phyloP scores from a whole-genome alignment of 2,797 vertebrate genomes.

The Sylvia borin region DNA sequence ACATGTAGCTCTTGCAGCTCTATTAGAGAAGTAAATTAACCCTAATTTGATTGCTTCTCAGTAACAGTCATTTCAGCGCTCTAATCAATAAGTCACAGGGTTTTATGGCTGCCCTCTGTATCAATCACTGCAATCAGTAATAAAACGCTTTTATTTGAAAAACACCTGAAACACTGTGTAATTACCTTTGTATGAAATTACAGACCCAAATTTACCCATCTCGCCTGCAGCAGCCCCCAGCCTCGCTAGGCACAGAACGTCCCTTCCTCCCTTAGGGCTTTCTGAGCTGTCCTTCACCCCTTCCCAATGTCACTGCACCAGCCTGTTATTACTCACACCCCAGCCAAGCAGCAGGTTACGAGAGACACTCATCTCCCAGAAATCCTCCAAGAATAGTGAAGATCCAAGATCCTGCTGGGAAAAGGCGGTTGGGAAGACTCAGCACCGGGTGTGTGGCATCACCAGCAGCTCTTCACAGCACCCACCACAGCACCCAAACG shows the following conservation, averaged over 20 bases:
- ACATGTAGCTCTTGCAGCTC: background rate
- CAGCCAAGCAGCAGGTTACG: background rate
- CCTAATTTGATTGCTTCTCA: constrained; percentile 33
- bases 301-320: background rate
- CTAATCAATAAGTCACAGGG: constrained; percentile 36
- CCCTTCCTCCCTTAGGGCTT: background rate
- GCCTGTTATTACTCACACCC: background rate
- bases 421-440: accelerated
- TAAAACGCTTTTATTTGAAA: background rate
- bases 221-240: background rate
- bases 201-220: background rate
- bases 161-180: background rate
- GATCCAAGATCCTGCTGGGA: background rate
- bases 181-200: background rate
- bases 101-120: background rate
- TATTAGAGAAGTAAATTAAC: constrained; percentile 30
- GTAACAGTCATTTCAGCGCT: background rate
- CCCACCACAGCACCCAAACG: accelerated
- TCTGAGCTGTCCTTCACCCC: background rate
- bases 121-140: constrained; percentile 7
- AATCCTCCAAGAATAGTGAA: background rate
- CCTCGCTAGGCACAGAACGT: accelerated
- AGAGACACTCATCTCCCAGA: background rate
- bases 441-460: background rate
- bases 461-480: background rate